Conservation (phyloP, 2,888 invertebrate species). For the Nycteola revayana region DNA sequence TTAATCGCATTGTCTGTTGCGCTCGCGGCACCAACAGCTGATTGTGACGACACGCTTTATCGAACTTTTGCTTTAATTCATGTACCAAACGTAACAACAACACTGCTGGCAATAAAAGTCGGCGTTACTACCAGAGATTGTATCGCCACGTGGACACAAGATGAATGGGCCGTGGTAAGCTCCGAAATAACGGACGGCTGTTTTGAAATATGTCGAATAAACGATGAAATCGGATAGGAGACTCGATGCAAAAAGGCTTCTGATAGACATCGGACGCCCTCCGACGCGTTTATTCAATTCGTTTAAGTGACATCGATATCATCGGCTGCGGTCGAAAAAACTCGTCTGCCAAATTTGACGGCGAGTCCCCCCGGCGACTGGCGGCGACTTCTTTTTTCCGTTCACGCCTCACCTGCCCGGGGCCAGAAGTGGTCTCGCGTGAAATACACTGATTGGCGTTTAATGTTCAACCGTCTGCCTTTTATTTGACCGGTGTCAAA, state of each 20-base stretch:
- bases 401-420: conserved; percentile 68
- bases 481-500: conserved; percentile 40
- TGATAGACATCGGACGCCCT: conserved; percentile 54
- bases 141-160: conserved; percentile 15
- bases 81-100: conserved; percentile 38
- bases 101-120: conserved; percentile 28
- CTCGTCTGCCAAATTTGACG: conserved; percentile 70
- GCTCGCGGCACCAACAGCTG: conserved; percentile 79
- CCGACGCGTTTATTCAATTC: conserved; percentile 77
- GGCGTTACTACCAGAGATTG: conserved; percentile 14
- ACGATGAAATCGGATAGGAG: conserved; percentile 38
- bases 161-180: conserved; percentile 24
- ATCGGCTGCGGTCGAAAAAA: conserved; percentile 72
- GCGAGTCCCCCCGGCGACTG: conserved; percentile 52
- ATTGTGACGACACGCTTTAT: conserved; percentile 72
- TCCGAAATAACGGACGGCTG: conserved; percentile 31
- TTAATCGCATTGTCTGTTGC: conserved; percentile 83
- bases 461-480: conserved; percentile 55
- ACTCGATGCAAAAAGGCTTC: conserved; percentile 37
- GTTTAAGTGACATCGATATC: conserved; percentile 81
- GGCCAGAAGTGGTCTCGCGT: conserved; percentile 57
- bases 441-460: conserved; percentile 69
- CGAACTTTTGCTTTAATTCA: conserved; percentile 64
- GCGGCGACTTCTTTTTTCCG: conserved; percentile 64
- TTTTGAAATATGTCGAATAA: conserved; percentile 36